Evolutionary conservation across 2,888 invertebrate species (phyloP).

Genomic region (Pyrocoelia pectoralis): DNA sequence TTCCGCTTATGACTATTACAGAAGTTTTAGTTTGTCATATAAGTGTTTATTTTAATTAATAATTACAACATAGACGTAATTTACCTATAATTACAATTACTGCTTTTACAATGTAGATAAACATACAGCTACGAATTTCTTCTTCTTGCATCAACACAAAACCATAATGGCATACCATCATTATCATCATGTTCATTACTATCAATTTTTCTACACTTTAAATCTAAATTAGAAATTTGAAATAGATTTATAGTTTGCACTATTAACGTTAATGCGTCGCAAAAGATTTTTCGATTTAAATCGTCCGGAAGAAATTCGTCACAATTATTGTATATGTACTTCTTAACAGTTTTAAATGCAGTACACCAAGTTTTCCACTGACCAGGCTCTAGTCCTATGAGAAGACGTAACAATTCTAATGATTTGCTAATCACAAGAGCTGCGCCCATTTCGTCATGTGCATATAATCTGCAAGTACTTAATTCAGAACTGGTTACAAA

Average conservation of each 20-base stretch:
- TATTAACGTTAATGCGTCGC: slow-evolving; percentile 9
- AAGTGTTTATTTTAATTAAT: too few relatives aligned
- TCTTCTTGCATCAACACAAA: slow-evolving; percentile 26
- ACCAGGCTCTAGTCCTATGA: slow-evolving; percentile 12
- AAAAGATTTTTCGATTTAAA: slow-evolving; percentile 12
- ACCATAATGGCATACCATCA: slow-evolving; percentile 30
- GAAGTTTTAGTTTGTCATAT: too few relatives aligned
- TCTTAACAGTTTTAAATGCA: slow-evolving; percentile 18
- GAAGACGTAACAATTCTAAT: slow-evolving; percentile 15
- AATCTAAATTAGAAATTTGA: slow-evolving; percentile 20
- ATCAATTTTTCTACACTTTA: slow-evolving; percentile 25
- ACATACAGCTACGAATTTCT: too few relatives aligned
- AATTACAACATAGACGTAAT: too few relatives aligned
- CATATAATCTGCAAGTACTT: slow-evolving; percentile 15
- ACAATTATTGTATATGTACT: slow-evolving; percentile 17
- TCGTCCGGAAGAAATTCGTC: slow-evolving; percentile 4
- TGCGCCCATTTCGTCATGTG: slow-evolving; percentile 23
- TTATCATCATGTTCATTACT: slow-evolving; percentile 13
- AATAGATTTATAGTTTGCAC: slow-evolving; percentile 16
- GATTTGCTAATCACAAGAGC: slow-evolving; percentile 25
- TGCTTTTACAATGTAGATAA: too few relatives aligned
- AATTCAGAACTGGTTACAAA: background rate
- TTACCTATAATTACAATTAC: too few relatives aligned
- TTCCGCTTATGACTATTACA: too few relatives aligned
- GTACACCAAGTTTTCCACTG: slow-evolving; percentile 27